Evolutionary conservation across 2,888 invertebrate genomes (phyloP), one percentile per base, ranked within the genome.

Genomic region (Ophion ventricosus): DNA sequence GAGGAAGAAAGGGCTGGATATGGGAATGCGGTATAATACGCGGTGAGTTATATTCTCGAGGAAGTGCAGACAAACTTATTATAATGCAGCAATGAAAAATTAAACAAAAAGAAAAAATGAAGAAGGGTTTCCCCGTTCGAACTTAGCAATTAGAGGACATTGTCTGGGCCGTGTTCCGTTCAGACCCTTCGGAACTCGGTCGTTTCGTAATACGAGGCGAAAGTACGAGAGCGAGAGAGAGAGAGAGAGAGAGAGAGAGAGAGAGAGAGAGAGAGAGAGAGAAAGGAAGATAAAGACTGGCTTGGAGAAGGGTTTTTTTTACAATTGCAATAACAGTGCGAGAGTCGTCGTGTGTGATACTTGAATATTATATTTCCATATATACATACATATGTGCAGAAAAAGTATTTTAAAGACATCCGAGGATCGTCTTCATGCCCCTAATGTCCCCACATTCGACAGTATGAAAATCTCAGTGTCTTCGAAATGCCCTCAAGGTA

Each of bases 61-160:
- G 57, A 77, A 80, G 69, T 83, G 80, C 73, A 26, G 76, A 67
- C 79, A 74, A 72, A 74, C 70, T 69, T 79, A 61, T 70, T 63
- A 57, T 35, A 25, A 67, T 26, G 67, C 23, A 54, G 23, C 57
- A 20, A 11, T 43, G 43, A 17, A 43, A 43, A 43, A 43, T 43
- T 43, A 11, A 26, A 26, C 43, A 64, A 75, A 74, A 61, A 56
- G 40, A 64, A 64, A 63, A 63, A 8, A 43, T 17, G 7, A 20
- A 69, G 0, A 20, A 72, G 7, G 57, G 73, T 57, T 80, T 79
- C 57, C 54, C 61, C 72, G 69, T 54, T 76, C 64, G 54, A 73
- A 83, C 57, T 78, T 80, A 73, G 78, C 85, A 87, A 88, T 85
- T 84, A 85, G 83, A 83, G 85, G 85, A 86, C 81, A 86, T 80